Base-by-base conservation (phyloP, 2,797 vertebrate genomes). In the Halcyon chelicuti region DNA sequence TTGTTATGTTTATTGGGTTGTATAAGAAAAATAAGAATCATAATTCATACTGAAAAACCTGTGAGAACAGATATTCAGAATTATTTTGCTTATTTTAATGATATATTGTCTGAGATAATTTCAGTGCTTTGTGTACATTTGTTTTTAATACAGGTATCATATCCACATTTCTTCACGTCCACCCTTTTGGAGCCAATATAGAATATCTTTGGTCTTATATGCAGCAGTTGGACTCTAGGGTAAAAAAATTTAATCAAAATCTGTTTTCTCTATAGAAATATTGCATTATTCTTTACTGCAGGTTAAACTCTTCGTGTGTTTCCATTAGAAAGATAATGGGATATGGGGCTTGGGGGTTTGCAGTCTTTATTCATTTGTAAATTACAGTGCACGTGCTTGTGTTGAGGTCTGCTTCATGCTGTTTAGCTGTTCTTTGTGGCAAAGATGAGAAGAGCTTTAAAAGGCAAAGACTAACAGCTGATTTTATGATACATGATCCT, bases 161-260 rank as follows among this genome's bases (percentile, higher is more conserved):
- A 95, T 99, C 99, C 22, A 99, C 99, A 25, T 99, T 99, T 97
- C 99, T 99, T 81, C 99, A 99, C 5, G 99, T 99, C 51, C 99
- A 99, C 94, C 99, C 99, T 19, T 99, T 99, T 21, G 99, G 99
- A 92, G 99, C 99, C 68, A 99, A 99, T 95, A 99, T 99, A 74
- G 99, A 99, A 80, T 99, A 99, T 87, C 98, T 99, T 75, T 99
- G 99, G 99, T 99, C 99, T 8, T 99, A 99, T 95, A 99, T 99
- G 87, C 99, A 99, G 97, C 99, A 99, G 93, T 96, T 99, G 97
- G 99, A 99, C 97, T 98, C 99, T 5, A 99, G 99, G 99, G 99
- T 99, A 98, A 98, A 82, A 76, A 90, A 47, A 80, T 10, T 73
- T 86, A 86, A 96, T 96, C 39, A 23, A 88, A 95, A 81, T 74